phyloP scores from a whole-genome alignment of 2,888 invertebrate species.

The Drosophila pseudotalamancana region DNA sequence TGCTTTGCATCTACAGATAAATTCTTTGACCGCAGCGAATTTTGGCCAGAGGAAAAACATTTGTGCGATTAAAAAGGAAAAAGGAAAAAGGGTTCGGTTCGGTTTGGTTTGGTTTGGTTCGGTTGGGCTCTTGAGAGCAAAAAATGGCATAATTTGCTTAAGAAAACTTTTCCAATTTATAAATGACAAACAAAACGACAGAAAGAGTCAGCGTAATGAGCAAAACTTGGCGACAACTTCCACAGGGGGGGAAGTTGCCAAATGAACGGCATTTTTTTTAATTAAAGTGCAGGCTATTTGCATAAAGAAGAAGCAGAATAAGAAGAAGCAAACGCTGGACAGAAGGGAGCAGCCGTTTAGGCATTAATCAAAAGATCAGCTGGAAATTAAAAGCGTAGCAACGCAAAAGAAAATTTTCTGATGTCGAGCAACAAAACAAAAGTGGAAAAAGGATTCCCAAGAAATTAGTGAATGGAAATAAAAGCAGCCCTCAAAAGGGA shows the following conservation, averaged over 20 bases:
- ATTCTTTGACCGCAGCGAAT: constrained; percentile 50
- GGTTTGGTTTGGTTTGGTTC: constrained; percentile 21
- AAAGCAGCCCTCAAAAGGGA: constrained; percentile 3
- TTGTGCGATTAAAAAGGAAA: constrained; percentile 45
- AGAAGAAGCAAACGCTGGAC: neutral
- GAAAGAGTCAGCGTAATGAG: constrained; percentile 64
- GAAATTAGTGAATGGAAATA: constrained; percentile 20
- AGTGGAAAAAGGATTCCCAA: constrained; percentile 43
- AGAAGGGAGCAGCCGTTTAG: constrained; percentile 63
- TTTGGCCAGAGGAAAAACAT: constrained; percentile 40
- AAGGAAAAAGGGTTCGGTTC: constrained; percentile 35
- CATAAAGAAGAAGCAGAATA: constrained; percentile 43
- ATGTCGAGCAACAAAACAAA: constrained; percentile 18
- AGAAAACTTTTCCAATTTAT: constrained; percentile 81
- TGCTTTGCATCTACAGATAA: constrained; percentile 51
- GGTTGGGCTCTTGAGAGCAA: neutral
- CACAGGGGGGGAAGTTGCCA: constrained; percentile 36
- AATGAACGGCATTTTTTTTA: constrained; percentile 70
- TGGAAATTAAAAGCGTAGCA: constrained; percentile 68
- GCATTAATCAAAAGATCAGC: constrained; percentile 80
- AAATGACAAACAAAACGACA: constrained; percentile 77
- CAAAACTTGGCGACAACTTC: constrained; percentile 45
- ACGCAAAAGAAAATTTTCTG: constrained; percentile 17
- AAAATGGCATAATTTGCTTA: constrained; percentile 76
- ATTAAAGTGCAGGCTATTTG: constrained; percentile 74